Percentiles rank a stretch among this genome's conserved stretches.
These are phyloP conservation scores for Eudemis profundana DNA, from an alignment of 2,888 invertebrate genomes.

Conservation along the genomic window DNA sequence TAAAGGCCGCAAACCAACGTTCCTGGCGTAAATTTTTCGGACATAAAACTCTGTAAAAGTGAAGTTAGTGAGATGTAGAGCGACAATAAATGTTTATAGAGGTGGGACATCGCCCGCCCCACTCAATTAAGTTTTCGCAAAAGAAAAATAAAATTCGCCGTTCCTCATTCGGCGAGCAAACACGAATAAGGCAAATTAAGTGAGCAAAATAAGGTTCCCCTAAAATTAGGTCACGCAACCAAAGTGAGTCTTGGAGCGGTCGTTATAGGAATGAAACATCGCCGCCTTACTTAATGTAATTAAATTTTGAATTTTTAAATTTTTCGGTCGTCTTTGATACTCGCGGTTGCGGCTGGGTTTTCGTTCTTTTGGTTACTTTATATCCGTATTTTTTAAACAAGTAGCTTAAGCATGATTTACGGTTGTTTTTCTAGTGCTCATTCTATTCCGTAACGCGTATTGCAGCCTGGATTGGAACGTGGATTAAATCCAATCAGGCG, in stretches of 20 bases:
- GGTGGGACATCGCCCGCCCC: slow-evolving; percentile 57
- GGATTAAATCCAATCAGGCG: too few relatives aligned
- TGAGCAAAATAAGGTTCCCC: slow-evolving; percentile 77
- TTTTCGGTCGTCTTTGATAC: slow-evolving; percentile 57
- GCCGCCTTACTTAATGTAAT: slow-evolving; percentile 66
- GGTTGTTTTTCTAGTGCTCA: too few relatives aligned
- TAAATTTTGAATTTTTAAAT: slow-evolving; percentile 75
- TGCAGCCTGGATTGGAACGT: too few relatives aligned
- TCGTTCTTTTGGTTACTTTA: slow-evolving; percentile 36
- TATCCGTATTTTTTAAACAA: background rate
- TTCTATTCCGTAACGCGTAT: too few relatives aligned
- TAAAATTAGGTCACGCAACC: slow-evolving; percentile 77
- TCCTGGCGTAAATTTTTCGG: slow-evolving; percentile 83
- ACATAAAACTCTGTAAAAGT: slow-evolving; percentile 84
- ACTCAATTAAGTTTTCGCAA: slow-evolving; percentile 74
- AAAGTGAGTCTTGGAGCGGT: slow-evolving; percentile 66
- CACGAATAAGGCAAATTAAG: slow-evolving; percentile 82
- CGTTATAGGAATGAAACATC: slow-evolving; percentile 63
- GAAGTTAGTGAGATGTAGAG: slow-evolving; percentile 82
- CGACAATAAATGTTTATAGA: slow-evolving; percentile 83
- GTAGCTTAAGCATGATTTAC: background rate
- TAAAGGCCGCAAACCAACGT: slow-evolving; percentile 75
- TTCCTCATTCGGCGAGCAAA: slow-evolving; percentile 77
- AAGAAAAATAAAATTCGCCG: slow-evolving; percentile 73
- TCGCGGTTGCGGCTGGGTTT: slow-evolving; percentile 56